A percentile compares a stretch with the other conserved stretches of the same genome.
phyloP scores from a whole-genome alignment of 2,888 invertebrate species.

The Ganaspis brasiliensis region DNA sequence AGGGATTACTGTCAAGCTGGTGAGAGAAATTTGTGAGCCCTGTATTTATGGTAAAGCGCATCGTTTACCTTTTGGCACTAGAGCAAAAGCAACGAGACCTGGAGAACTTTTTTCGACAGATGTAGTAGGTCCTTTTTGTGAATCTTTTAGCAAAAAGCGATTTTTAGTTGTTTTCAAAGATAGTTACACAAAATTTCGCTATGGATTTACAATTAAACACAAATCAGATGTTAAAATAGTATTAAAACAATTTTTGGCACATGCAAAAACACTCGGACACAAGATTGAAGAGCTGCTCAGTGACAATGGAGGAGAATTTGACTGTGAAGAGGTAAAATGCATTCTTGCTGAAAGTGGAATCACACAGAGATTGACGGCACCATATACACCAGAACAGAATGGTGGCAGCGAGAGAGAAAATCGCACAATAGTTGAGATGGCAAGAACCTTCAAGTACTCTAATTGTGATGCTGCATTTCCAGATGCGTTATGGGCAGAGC shows the following conservation, averaged over 20 bases:
- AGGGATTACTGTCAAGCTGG: slow-evolving; percentile 63
- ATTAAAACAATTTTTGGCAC: slow-evolving; percentile 59
- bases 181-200: slow-evolving; percentile 65
- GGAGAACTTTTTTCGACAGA: slow-evolving; percentile 67
- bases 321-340: slow-evolving; percentile 62
- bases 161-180: slow-evolving; percentile 56
- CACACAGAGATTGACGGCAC: slow-evolving; percentile 57
- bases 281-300: slow-evolving; percentile 66
- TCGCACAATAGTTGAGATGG: slow-evolving; percentile 66
- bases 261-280: slow-evolving; percentile 63
- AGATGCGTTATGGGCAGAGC: slow-evolving; percentile 63
- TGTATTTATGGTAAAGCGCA: slow-evolving; percentile 65
- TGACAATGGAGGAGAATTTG: slow-evolving; percentile 71
- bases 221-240: slow-evolving; percentile 64
- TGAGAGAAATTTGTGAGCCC: slow-evolving; percentile 64
- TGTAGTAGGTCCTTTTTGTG: slow-evolving; percentile 64
- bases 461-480: slow-evolving; percentile 59
- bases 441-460: slow-evolving; percentile 65
- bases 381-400: slow-evolving; percentile 64
- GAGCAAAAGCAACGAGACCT: slow-evolving; percentile 57
- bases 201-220: slow-evolving; percentile 59
- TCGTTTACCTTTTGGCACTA: slow-evolving; percentile 66
- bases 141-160: slow-evolving; percentile 56
- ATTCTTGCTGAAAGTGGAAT: slow-evolving; percentile 62
- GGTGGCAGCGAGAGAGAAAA: slow-evolving; percentile 62